Conservation (phyloP, 2,797 vertebrate species). For the Crax fasciolata region DNA sequence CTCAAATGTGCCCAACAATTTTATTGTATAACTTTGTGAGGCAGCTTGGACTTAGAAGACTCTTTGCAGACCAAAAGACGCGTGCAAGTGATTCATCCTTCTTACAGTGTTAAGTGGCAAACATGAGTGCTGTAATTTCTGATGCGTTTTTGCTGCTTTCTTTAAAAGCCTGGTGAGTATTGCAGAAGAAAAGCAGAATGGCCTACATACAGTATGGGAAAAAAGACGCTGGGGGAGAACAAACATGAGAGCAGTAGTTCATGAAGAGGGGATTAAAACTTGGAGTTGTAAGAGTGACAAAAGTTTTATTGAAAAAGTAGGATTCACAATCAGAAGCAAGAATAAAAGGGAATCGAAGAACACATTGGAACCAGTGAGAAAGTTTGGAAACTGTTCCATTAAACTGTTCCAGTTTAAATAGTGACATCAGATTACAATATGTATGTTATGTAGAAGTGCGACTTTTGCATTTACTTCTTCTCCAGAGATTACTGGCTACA, state of each 20-base stretch:
- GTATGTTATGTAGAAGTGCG: background rate
- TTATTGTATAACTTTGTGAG: background rate
- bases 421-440: background rate
- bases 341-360: background rate
- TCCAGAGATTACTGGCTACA: background rate
- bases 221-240: background rate
- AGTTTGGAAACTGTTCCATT: background rate
- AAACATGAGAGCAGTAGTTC: background rate
- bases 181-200: background rate
- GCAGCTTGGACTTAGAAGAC: background rate
- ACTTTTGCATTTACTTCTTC: background rate
- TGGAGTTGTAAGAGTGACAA: background rate
- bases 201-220: background rate
- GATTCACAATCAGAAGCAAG: background rate
- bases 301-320: background rate
- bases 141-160: background rate
- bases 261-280: background rate
- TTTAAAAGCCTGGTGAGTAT: background rate
- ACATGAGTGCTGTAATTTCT: background rate
- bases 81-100: background rate
- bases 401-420: background rate
- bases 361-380: background rate
- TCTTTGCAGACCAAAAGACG: background rate
- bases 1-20: background rate
- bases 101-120: background rate